These are phyloP conservation scores for Drosophila guanche DNA, from an alignment of 1,140 invertebrate genomes.

Conservation along the genomic window DNA sequence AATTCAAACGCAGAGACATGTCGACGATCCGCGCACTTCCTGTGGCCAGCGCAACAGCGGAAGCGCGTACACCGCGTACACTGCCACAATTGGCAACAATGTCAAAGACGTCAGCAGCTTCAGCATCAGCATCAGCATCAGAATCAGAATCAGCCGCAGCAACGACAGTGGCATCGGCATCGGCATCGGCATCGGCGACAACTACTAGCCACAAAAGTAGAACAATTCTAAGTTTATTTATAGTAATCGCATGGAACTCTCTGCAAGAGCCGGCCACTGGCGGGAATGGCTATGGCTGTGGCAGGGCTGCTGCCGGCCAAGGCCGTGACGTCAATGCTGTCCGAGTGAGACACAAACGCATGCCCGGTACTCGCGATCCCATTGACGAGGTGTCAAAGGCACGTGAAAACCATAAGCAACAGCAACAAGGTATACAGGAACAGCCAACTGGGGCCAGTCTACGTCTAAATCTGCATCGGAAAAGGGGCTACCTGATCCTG, in stretches of 20 bases:
- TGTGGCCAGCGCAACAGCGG: constrained; percentile 36
- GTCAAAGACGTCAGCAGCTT: constrained; percentile 52
- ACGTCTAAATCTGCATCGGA: constrained; percentile 1
- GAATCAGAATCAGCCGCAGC: constrained; percentile 21
- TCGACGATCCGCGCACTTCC: constrained; percentile 64
- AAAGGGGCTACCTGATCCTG: constrained; percentile 17
- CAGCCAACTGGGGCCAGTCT: constrained; percentile 68
- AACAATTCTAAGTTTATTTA: constrained; percentile 79
- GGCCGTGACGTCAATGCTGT: constrained; percentile 69
- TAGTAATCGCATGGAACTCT: constrained; percentile 75
- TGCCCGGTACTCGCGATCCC: constrained; percentile 33
- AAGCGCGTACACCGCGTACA: constrained; percentile 49
- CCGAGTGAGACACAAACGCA: constrained; percentile 34
- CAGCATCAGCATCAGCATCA: constrained; percentile 31
- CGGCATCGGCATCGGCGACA: constrained; percentile 34
- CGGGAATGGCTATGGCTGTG: constrained; percentile 32
- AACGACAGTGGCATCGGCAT: constrained; percentile 2
- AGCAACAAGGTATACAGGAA: constrained; percentile 22
- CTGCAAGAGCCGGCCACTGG: constrained; percentile 63
- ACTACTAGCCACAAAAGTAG: constrained; percentile 65
- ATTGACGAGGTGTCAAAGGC: constrained; percentile 75
- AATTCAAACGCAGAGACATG: constrained; percentile 78
- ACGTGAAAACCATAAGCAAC: constrained; percentile 57
- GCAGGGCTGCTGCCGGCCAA: constrained; percentile 12
- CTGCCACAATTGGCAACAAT: constrained; percentile 62